These are phyloP conservation scores for sheep (Ovis aries) DNA, from an alignment of 2,113 vertebrate genomes.

Conservation along the genomic window DNA sequence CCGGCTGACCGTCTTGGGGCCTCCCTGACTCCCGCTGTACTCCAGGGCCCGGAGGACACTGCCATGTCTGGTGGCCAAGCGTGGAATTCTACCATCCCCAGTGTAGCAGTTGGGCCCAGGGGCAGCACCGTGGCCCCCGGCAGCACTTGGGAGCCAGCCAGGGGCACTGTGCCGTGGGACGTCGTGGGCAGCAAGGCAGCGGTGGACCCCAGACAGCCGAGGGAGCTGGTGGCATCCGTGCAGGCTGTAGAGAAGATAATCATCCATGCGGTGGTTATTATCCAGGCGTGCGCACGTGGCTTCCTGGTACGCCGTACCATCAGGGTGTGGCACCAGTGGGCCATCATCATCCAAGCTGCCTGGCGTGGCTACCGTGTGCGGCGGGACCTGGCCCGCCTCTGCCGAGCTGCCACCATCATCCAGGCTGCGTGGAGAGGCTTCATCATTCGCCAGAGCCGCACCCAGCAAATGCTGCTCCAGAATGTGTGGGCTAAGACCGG, in stretches of 20 bases:
- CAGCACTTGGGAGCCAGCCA: fast-evolving
- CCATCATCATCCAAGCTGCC: slow-evolving; percentile 52
- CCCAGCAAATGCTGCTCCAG: fast-evolving
- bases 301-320: slow-evolving; percentile 14
- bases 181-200: fast-evolving
- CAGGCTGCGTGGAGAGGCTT: slow-evolving; percentile 56
- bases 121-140: fast-evolving
- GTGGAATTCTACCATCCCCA: not conserved
- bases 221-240: not conserved
- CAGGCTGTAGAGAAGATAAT: not conserved
- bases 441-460: fast-evolving
- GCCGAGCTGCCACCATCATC: not conserved
- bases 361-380: slow-evolving; percentile 29
- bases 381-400: not conserved
- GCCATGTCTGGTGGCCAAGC: not conserved
- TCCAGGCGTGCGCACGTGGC: slow-evolving; percentile 34
- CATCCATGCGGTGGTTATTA: fast-evolving
- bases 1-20: not conserved
- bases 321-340: slow-evolving; percentile 33
- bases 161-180: fast-evolving
- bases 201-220: not conserved
- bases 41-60: slow-evolving; percentile 6
- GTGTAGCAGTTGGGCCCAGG: not conserved
- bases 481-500: fast-evolving
- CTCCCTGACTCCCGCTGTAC: not conserved